phyloP scores from a whole-genome alignment of 1,140 invertebrate genomes.

The Drosophila baimaii region DNA sequence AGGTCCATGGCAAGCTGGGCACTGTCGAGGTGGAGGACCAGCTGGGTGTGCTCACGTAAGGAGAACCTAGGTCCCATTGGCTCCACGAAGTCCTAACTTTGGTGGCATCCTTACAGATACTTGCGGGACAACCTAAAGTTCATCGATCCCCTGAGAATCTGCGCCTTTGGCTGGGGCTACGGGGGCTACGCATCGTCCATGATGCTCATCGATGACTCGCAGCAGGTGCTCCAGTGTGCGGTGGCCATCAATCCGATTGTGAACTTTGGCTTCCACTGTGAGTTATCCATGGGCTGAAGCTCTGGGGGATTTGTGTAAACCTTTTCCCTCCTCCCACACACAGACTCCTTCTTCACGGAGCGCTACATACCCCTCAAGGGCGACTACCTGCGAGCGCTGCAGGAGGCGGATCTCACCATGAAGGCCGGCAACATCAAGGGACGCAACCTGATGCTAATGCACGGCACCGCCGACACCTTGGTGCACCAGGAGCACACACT shows the following conservation, averaged over 20 bases:
- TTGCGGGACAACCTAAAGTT: constrained; percentile 90
- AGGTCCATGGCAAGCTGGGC: constrained; percentile 88
- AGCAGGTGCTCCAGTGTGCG: constrained; percentile 90
- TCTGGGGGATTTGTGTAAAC: neutral
- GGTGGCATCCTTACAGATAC: constrained; percentile 85
- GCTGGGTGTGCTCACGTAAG: constrained; percentile 90
- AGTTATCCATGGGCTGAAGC: constrained; percentile 73
- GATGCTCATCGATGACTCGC: constrained; percentile 89
- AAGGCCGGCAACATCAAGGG: constrained; percentile 88
- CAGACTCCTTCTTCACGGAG: constrained; percentile 94
- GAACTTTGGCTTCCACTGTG: constrained; percentile 92
- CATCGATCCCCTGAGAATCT: constrained; percentile 89
- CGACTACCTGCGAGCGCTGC: constrained; percentile 89
- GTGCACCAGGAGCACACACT: constrained; percentile 94
- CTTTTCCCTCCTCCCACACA: neutral
- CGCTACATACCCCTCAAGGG: constrained; percentile 89
- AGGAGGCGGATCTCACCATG: constrained; percentile 89
- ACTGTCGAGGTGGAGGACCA: constrained; percentile 92
- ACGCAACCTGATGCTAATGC: constrained; percentile 88
- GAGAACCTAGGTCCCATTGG: constrained; percentile 12
- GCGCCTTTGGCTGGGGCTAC: constrained; percentile 89
- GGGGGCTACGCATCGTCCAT: constrained; percentile 90
- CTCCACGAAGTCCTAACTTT: neutral
- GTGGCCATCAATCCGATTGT: constrained; percentile 92
- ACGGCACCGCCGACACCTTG: constrained; percentile 91